These are phyloP conservation scores for Tupaia tana DNA, from an alignment of 2,113 vertebrate species.

Conservation along the genomic window DNA sequence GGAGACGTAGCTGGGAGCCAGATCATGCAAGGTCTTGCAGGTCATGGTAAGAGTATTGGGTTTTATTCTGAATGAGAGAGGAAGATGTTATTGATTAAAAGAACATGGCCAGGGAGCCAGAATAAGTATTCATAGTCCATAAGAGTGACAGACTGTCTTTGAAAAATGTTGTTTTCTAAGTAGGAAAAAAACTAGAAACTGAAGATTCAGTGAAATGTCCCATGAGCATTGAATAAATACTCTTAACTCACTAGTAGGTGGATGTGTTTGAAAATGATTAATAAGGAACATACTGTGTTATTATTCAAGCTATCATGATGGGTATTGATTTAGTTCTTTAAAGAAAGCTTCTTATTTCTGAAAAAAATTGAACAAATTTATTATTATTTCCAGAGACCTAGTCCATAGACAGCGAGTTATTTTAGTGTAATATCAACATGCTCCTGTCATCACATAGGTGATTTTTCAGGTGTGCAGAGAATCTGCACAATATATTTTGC, in stretches of 20 bases:
- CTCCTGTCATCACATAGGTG: slow-evolving; percentile 15
- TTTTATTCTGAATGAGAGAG: neutral
- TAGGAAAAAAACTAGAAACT: neutral
- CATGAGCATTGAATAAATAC: slow-evolving; percentile 51
- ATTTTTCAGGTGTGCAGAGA: slow-evolving; percentile 48
- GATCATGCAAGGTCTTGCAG: neutral
- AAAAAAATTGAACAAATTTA: slow-evolving; percentile 53
- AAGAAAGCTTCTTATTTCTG: slow-evolving; percentile 50
- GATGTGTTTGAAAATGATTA: slow-evolving; percentile 73
- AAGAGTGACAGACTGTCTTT: slow-evolving; percentile 19
- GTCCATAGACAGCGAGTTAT: slow-evolving; percentile 36
- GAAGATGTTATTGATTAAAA: slow-evolving; percentile 40
- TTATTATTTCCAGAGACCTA: slow-evolving; percentile 51
- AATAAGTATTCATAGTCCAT: neutral
- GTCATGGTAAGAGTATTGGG: neutral
- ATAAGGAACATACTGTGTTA: slow-evolving; percentile 48
- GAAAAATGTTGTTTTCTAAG: slow-evolving; percentile 20
- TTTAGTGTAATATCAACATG: slow-evolving; percentile 16
- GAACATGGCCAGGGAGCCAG: neutral
- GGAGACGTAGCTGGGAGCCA: neutral
- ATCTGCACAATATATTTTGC: slow-evolving; percentile 50
- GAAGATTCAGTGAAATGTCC: neutral
- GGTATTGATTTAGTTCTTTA: slow-evolving; percentile 64
- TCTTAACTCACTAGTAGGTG: slow-evolving; percentile 51
- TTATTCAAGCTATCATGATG: slow-evolving; percentile 51